Evolutionary conservation across 2,888 invertebrate genomes (phyloP).

Genomic region (Synergus umbraculus): DNA sequence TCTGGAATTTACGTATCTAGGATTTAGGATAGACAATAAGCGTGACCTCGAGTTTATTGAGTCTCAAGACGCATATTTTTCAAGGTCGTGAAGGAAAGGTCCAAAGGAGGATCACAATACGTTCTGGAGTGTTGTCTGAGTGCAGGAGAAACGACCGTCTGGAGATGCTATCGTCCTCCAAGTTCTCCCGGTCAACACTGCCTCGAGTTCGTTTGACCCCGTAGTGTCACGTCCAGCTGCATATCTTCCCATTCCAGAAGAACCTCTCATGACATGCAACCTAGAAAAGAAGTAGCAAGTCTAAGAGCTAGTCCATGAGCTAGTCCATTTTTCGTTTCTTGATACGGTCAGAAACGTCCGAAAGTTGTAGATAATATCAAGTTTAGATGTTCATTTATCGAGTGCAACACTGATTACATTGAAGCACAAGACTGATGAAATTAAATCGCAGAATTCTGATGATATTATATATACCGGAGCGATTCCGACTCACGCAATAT

Average conservation of each 20-base stretch:
- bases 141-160: constrained; percentile 58
- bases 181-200: background rate
- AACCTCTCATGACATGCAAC: background rate
- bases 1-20: background rate
- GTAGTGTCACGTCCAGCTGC: constrained; percentile 38
- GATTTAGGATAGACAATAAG: background rate
- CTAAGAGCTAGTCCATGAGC: background rate
- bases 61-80: background rate
- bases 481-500: background rate
- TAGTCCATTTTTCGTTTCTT: background rate
- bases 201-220: constrained; percentile 46
- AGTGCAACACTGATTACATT: background rate
- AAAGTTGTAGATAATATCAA: background rate
- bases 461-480: background rate
- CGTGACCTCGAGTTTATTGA: constrained; percentile 16
- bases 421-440: constrained; percentile 7
- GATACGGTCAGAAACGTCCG: background rate
- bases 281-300: background rate
- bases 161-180: constrained; percentile 58
- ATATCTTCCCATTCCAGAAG: background rate
- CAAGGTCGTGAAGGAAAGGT: constrained; percentile 18
- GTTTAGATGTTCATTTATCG: background rate
- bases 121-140: constrained; percentile 39
- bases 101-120: background rate
- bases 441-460: background rate